phyloP scores from a whole-genome alignment of 2,113 vertebrate genomes.

The Antechinus stuartii region DNA sequence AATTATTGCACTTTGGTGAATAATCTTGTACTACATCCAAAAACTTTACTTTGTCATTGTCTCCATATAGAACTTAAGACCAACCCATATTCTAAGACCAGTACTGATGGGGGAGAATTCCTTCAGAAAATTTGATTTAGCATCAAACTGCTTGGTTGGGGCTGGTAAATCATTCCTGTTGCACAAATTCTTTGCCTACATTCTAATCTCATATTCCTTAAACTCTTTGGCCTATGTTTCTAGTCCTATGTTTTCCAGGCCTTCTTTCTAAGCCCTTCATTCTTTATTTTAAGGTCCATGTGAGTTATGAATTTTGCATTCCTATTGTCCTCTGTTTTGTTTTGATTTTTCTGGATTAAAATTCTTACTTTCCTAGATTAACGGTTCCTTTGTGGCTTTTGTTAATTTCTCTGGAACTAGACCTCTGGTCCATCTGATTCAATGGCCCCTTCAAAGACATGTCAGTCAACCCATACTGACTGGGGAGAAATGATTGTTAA shows the following conservation, averaged over 20 bases:
- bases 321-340: background rate
- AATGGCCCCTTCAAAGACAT: background rate
- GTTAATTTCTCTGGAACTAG: background rate
- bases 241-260: background rate
- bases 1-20: background rate
- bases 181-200: background rate
- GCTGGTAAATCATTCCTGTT: background rate
- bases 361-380: background rate
- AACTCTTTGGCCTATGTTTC: background rate
- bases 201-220: background rate
- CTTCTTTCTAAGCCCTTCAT: background rate
- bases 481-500: background rate
- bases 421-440: background rate
- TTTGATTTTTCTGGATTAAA: background rate
- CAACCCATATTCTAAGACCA: background rate
- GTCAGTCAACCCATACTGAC: background rate
- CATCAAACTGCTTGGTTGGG: background rate
- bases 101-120: background rate
- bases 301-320: background rate
- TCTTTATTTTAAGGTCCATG: background rate
- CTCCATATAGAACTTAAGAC: background rate
- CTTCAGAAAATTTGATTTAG: background rate
- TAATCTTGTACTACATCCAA: background rate
- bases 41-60: background rate
- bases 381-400: background rate